Evolutionary conservation across 1,140 invertebrate genomes (phyloP).

Genomic region (Macrobrachium rosenbergii): DNA sequence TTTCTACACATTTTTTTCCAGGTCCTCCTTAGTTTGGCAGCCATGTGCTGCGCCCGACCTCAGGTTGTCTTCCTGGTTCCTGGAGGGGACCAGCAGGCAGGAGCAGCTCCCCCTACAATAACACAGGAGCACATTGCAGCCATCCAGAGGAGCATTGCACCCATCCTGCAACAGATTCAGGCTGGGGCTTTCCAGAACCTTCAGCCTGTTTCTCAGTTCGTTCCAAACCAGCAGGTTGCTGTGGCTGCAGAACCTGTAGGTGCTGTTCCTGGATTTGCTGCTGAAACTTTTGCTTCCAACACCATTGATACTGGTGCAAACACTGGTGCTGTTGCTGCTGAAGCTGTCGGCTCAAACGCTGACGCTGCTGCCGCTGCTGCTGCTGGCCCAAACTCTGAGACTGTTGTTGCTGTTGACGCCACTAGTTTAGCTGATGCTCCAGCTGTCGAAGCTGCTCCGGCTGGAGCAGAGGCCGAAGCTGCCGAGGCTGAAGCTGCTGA

Average conservation of each 20-base stretch:
- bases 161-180: constrained; percentile 38
- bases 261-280: not conserved
- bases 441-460: constrained; percentile 32
- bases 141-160: not conserved
- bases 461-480: constrained; percentile 14
- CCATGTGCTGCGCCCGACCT: constrained; percentile 46
- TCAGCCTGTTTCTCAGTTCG: not conserved
- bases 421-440: constrained; percentile 9
- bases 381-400: not conserved
- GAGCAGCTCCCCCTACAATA: too few species aligned
- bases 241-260: not conserved
- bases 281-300: not conserved
- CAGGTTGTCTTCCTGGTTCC: constrained; percentile 53
- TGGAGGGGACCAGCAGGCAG: not conserved
- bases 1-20: constrained; percentile 1
- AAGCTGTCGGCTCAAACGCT: not conserved
- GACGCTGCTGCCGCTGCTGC: not conserved
- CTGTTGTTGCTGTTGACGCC: constrained; percentile 3
- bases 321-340: not conserved
- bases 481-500: constrained; percentile 33
- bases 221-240: not conserved
- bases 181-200: constrained; percentile 29
- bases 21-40: constrained; percentile 40
- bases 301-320: not conserved
- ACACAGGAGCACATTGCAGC: too few species aligned